Conservation (phyloP, 2,113 vertebrate species). For the Tiliqua scincoides region DNA sequence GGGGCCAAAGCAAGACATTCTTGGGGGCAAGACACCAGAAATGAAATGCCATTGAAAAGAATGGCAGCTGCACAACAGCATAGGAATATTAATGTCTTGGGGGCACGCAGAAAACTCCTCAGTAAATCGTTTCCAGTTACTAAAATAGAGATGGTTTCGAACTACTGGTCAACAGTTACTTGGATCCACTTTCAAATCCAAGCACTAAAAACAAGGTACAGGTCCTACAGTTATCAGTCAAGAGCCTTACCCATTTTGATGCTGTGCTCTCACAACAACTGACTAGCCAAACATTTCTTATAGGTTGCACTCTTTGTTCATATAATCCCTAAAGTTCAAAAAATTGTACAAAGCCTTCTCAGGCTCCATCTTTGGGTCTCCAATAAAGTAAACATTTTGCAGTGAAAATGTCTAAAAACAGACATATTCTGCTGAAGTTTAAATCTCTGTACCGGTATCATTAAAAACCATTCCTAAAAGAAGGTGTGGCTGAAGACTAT, state of each 20-base stretch:
- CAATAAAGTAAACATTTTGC: slow-evolving; percentile 46
- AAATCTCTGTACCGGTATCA: slow-evolving; percentile 38
- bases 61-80: neutral
- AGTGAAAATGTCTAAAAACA: slow-evolving; percentile 58
- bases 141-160: slow-evolving; percentile 12
- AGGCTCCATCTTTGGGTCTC: slow-evolving; percentile 50
- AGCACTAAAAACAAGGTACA: neutral
- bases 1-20: neutral
- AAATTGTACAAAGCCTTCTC: slow-evolving; percentile 34
- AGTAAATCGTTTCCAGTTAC: neutral
- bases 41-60: neutral
- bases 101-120: neutral
- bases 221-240: neutral
- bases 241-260: slow-evolving; percentile 1
- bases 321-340: slow-evolving; percentile 20
- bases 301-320: neutral
- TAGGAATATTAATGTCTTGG: neutral
- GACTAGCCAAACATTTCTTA: neutral
- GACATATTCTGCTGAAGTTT: slow-evolving; percentile 47
- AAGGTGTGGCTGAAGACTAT: slow-evolving; percentile 39
- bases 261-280: neutral
- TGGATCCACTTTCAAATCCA: slow-evolving; percentile 32
- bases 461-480: slow-evolving; percentile 35
- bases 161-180: accelerated
- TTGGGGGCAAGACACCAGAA: neutral